Conservation (phyloP, 1,140 invertebrate genomes). For the Leptopilina clavipes region DNA sequence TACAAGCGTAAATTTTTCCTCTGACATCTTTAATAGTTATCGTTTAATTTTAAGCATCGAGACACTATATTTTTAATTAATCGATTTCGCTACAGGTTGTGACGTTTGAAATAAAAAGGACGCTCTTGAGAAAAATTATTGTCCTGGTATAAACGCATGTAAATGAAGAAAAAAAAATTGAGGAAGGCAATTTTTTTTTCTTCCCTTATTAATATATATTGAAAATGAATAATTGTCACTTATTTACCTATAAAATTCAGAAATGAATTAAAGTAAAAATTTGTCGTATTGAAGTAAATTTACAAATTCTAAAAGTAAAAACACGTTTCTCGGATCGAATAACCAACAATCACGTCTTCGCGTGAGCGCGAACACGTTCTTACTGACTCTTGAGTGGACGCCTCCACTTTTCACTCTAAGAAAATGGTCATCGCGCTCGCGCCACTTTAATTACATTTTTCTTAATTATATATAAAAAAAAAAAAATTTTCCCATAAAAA, state of each 20-base stretch:
- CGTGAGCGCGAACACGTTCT: slow-evolving; percentile 72
- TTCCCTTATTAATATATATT: neutral
- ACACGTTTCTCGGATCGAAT: slow-evolving; percentile 43
- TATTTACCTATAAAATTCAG: slow-evolving; percentile 8
- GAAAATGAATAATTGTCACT: neutral
- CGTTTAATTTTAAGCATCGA: neutral
- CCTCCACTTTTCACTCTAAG: slow-evolving; percentile 60
- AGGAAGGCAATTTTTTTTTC: neutral
- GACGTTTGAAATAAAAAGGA: neutral
- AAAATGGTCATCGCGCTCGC: slow-evolving; percentile 63
- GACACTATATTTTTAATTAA: neutral
- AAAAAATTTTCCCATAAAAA: no score
- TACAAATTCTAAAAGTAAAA: slow-evolving; percentile 46
- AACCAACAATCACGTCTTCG: slow-evolving; percentile 58
- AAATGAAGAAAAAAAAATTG: neutral
- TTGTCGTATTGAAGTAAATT: slow-evolving; percentile 51
- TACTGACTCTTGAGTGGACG: slow-evolving; percentile 66
- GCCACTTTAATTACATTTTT: slow-evolving; percentile 47
- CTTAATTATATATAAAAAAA: no score
- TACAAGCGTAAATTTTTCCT: neutral
- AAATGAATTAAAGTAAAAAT: neutral
- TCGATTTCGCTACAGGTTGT: slow-evolving; percentile 30
- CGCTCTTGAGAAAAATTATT: neutral
- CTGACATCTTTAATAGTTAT: neutral
- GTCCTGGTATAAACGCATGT: no score